phyloP scores from a whole-genome alignment of 2,113 vertebrate genomes.

The Paramisgurnus dabryanus region DNA sequence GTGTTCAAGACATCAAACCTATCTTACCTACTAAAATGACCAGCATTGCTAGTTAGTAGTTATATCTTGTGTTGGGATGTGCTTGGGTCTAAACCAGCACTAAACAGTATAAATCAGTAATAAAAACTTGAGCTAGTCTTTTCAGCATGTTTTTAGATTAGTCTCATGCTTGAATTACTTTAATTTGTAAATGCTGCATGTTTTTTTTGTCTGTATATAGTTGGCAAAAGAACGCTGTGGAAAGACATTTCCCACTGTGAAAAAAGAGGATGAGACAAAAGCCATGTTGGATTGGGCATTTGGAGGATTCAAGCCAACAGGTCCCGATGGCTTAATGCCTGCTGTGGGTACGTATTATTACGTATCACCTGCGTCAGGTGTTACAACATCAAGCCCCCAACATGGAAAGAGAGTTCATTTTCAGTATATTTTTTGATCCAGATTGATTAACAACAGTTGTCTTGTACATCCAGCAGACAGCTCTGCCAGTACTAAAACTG shows the following conservation, averaged over 20 bases:
- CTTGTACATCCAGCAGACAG: conserved; percentile 26
- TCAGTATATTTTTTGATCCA: background rate
- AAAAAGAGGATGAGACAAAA: conserved; percentile 79
- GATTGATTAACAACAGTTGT: background rate
- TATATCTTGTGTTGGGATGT: no score
- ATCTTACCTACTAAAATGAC: background rate
- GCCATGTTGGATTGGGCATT: conserved; percentile 91
- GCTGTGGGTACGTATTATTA: conserved; percentile 48
- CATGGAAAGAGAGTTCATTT: no score
- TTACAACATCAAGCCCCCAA: no score
- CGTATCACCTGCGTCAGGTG: no score
- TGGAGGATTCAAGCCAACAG: conserved; percentile 85
- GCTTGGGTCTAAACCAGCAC: no score
- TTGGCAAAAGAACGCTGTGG: conserved; percentile 81
- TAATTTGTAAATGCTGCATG: background rate
- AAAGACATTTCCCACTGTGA: conserved; percentile 77
- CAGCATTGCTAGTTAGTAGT: no score
- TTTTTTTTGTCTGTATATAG: conserved; percentile 62
- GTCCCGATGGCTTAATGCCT: conserved; percentile 78
- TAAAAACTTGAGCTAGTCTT: no score
- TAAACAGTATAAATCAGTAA: no score
- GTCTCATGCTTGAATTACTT: background rate
- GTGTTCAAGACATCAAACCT: background rate
- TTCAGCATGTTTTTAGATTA: background rate
- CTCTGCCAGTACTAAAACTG: background rate